Evolutionary conservation across 2,888 invertebrate genomes (phyloP).

Genomic region (Stenotaenia linearis): DNA sequence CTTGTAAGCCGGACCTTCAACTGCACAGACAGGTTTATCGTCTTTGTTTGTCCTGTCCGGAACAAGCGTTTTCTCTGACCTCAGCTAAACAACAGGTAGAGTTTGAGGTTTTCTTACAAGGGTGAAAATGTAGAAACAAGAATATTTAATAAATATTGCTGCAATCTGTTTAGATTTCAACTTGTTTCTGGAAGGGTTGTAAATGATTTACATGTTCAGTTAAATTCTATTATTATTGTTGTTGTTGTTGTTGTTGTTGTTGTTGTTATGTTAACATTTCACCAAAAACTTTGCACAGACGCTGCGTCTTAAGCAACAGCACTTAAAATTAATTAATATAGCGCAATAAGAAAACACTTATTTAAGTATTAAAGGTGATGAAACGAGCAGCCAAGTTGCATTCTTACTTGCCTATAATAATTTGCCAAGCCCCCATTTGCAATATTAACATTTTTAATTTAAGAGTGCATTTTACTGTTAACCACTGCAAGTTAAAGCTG

Average conservation of each 20-base stretch:
- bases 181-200: not conserved
- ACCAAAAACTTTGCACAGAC: not conserved
- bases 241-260: not conserved
- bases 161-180: not conserved
- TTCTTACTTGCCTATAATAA: not conserved
- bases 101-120: not conserved
- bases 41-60: slow-evolving; percentile 17
- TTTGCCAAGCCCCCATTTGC: not conserved
- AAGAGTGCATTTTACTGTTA: not conserved
- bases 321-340: not conserved
- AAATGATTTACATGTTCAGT: not conserved
- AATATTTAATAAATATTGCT: not conserved
- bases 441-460: not conserved
- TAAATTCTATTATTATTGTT: not conserved
- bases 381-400: not conserved
- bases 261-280: not conserved
- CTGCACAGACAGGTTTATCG: not conserved
- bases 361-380: not conserved
- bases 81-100: slow-evolving; percentile 23
- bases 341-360: not conserved
- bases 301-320: not conserved
- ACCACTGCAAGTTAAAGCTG: slow-evolving; percentile 10
- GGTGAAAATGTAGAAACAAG: not conserved
- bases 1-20: not conserved
- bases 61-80: not conserved